phyloP scores from a whole-genome alignment of 2,113 vertebrate species.

The Myodes glareolus region DNA sequence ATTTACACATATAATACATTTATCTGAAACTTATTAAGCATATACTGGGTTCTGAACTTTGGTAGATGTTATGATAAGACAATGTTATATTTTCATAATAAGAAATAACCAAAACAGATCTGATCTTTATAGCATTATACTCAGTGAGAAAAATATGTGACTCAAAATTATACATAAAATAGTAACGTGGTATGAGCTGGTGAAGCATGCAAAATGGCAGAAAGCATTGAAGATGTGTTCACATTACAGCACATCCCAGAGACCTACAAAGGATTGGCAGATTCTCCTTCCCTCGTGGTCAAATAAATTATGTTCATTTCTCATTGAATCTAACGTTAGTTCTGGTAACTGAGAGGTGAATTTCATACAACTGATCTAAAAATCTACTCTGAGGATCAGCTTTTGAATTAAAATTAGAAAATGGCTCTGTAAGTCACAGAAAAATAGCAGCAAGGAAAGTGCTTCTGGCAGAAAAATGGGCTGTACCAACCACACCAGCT shows the following conservation, averaged over 20 bases:
- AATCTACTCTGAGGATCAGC: background rate
- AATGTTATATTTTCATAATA: background rate
- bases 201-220: background rate
- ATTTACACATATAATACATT: background rate
- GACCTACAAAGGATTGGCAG: background rate
- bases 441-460: background rate
- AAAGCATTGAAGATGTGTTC: background rate
- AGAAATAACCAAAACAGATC: background rate
- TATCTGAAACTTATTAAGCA: background rate
- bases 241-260: background rate
- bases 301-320: background rate
- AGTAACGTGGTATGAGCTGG: background rate
- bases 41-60: accelerated
- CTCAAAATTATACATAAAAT: background rate
- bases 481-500: accelerated
- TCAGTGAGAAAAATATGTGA: background rate
- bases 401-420: background rate
- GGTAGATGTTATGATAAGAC: background rate
- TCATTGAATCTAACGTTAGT: background rate
- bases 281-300: background rate
- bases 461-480: no score
- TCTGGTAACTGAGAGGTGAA: background rate
- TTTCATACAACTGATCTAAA: background rate
- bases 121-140: background rate
- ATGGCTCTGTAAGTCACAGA: background rate